Conservation (phyloP, 2,113 vertebrate species). For the Phasianus colchicus region DNA sequence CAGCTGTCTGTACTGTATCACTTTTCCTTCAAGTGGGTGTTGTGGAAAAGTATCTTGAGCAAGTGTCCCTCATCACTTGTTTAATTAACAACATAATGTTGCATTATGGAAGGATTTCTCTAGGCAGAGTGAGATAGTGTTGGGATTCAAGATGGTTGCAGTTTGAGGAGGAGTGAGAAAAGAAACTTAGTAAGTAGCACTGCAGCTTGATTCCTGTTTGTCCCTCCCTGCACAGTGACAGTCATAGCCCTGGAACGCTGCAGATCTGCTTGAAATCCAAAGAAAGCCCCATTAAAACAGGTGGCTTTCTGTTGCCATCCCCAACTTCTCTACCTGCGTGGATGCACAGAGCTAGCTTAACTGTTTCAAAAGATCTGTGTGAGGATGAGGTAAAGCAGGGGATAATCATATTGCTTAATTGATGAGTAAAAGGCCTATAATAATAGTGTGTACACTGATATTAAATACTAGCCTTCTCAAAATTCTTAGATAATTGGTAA, state of each 20-base stretch:
- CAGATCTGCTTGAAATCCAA: not conserved
- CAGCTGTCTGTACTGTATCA: not conserved
- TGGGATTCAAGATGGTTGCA: not conserved
- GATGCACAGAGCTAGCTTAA: not conserved
- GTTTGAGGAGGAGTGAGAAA: not conserved
- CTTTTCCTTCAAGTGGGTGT: not conserved
- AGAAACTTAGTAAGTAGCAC: not conserved
- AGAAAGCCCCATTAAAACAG: not conserved
- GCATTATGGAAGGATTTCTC: not conserved
- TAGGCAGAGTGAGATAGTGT: not conserved
- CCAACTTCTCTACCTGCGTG: not conserved
- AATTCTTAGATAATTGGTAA: not conserved
- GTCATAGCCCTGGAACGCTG: not conserved
- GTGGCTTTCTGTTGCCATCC: not conserved
- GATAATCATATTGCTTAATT: not conserved
- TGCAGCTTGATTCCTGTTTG: not conserved
- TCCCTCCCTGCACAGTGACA: not conserved
- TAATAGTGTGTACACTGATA: not conserved
- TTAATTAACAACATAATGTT: not conserved
- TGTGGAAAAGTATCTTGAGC: not conserved
- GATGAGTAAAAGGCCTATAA: not conserved
- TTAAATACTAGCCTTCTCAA: not conserved
- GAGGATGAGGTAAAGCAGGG: not conserved
- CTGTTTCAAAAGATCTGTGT: not conserved
- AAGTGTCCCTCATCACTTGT: not conserved